Base-by-base conservation (phyloP, 2,113 vertebrate species). In the Neogobius melanostomus region DNA sequence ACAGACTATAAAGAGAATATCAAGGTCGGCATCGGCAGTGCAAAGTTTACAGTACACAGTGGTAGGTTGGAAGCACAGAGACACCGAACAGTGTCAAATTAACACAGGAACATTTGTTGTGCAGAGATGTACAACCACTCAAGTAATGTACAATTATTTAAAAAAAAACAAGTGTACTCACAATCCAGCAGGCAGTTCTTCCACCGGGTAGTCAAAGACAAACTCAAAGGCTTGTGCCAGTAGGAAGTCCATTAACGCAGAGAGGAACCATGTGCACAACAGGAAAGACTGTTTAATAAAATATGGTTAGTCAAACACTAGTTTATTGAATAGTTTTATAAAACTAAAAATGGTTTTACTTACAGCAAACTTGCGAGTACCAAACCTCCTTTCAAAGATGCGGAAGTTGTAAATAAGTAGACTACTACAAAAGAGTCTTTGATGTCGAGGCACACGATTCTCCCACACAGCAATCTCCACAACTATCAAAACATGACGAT, bases 381-480 rank as follows among this genome's bases (percentile, higher is more conserved):
- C 93, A 50, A 93, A 93, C 69, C 92, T 85, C 83, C 93, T 90
- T 75, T 94, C 93, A 66, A 94, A 93, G 50, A 94, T 91, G 47
- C 93, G 75, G 67, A 93, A 94, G 80, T 93, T 94, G 88, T 94
- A 94, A 59, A 93, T 91, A 52, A 94, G 92, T 73, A 94, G 83
- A 76, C 91, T 87, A 87, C 91, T 92, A 60, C 93, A 94, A 76
- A 93, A n/a, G 90, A 83, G 71, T 94, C 93, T 84, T 93, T 94
- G 63, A 94, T 77, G 14, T 94, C 93, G 2, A 93, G 77, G 85
- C 89, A 93, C 74, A 93, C 66, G 61, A 93, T 77, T 49, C 93
- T 77, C 44, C 92, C 91, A 70, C 81, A 89, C 17, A 92, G 42
- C 51, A 91, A 71, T 79, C 90, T 83, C 93, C 93, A 93, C 14